These are phyloP conservation scores for Cavia porcellus DNA, from an alignment of 2,113 vertebrate genomes.

Conservation along the genomic window DNA sequence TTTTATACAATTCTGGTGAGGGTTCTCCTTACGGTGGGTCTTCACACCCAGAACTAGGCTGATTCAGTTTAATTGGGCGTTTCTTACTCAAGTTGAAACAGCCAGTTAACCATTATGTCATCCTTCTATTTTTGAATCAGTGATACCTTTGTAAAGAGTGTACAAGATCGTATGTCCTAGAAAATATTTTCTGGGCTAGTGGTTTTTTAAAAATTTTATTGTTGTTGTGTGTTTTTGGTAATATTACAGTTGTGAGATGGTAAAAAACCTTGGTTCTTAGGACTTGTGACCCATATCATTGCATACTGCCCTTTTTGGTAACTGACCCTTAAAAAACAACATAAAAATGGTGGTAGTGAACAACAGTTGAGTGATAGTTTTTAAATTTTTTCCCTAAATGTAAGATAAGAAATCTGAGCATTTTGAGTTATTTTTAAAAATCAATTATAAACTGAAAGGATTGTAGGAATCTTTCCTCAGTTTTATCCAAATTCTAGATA, in stretches of 20 bases:
- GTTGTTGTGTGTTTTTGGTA: background rate
- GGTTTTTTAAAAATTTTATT: background rate
- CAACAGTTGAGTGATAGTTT: background rate
- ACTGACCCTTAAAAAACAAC: background rate
- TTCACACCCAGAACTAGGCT: background rate
- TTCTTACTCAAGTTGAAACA: background rate
- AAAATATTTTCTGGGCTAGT: background rate
- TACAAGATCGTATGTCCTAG: background rate
- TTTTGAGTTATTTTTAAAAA: slow-evolving; percentile 12
- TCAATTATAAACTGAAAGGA: background rate
- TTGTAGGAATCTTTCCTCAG: background rate
- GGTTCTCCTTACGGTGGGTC: background rate
- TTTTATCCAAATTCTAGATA: slow-evolving; percentile 42
- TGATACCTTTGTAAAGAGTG: background rate
- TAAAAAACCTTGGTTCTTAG: background rate
- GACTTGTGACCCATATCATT: background rate
- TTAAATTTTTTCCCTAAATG: background rate
- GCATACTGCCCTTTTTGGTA: background rate
- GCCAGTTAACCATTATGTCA: background rate
- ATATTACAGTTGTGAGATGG: background rate
- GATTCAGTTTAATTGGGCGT: background rate
- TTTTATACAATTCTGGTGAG: background rate
- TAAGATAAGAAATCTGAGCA: slow-evolving; percentile 19
- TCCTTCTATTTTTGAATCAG: background rate
- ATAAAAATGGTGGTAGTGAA: background rate